Percentiles rank a stretch among this genome's conserved stretches.
Conservation (phyloP, 37 sponge, comb jelly and placozoan genomes). For the Agelas oroides region DNA sequence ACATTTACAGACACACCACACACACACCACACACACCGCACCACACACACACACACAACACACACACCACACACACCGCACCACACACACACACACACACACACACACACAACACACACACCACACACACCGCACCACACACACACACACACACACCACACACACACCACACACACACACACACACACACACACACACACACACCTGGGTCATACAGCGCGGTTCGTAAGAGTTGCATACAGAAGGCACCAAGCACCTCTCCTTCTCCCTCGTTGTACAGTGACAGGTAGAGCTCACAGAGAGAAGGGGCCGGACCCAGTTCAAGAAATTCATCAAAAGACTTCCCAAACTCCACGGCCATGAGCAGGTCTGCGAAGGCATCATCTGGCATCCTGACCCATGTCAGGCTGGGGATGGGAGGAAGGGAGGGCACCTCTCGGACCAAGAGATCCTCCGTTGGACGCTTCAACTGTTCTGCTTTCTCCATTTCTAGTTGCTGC, state of each 20-base stretch:
- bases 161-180: slow-evolving; percentile 1
- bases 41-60: neutral
- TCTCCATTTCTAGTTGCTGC: slow-evolving; percentile 75
- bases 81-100: neutral
- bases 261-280: slow-evolving; percentile 35
- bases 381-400: slow-evolving; percentile 59
- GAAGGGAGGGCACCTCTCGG: slow-evolving; percentile 38
- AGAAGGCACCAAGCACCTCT: slow-evolving; percentile 18
- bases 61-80: slow-evolving; percentile 9
- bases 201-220: slow-evolving; percentile 47
- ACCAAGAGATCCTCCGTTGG: slow-evolving; percentile 84
- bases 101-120: neutral
- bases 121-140: neutral
- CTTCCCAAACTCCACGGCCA: slow-evolving; percentile 79
- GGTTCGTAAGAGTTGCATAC: slow-evolving; percentile 45
- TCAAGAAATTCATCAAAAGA: slow-evolving; percentile 67
- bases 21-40: slow-evolving; percentile 9
- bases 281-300: slow-evolving; percentile 43
- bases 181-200: neutral
- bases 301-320: slow-evolving; percentile 31
- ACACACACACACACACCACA: slow-evolving; percentile 2
- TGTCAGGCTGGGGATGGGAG: slow-evolving; percentile 48
- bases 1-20: neutral
- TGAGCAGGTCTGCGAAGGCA: slow-evolving; percentile 80
- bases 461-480: slow-evolving; percentile 73